Evolutionary conservation across 2,888 invertebrate genomes (phyloP), one percentile per base, ranked within the genome.

Genomic region (Melanostoma scalare): DNA sequence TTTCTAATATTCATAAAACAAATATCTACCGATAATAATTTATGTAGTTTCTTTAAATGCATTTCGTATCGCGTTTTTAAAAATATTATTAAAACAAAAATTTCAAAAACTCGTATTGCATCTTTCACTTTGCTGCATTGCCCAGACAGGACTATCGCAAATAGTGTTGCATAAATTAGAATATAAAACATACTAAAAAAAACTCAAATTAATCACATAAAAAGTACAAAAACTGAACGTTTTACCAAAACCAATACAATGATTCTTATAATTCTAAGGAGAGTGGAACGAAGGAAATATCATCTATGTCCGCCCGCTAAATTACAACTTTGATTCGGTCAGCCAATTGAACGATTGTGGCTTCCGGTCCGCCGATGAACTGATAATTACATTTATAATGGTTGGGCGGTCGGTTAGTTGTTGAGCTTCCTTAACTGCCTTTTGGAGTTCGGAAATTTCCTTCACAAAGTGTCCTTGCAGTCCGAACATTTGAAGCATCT

Each of bases 341-440:
- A 98, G 92, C 98, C 98, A 98, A 89, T 93, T 95, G 90, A 97
- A 98, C 20, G 95, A 94, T 92, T 99, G 99, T 46, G 96, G 94
- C 91, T 98, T 98, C 85, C 98, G 94, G 89, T 96, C 96, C 9
- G 98, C 96, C 84, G 94, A 93, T 3, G 98, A 96, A 90, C 94
- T 95, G 71, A 99, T 99, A 88, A 96, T 94, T 33, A 98, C 95
- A 90, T 99, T 99, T 86, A 99, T 96, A 86, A 99, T 94, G 82
- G 95, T 95, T 0, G 98, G 97, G 77, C 94, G 93, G 90, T 96
- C 95, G 1, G 92, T 94, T 40, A 95, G 93, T 84, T 93, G 91
- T 53, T 97, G 91, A 2, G 96, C 93, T 84, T 93, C 92, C 85
- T 92, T 93, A 1, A 98, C 86, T 2, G 97, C 96, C 0, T 90